Evolutionary conservation across 2,113 vertebrate species (phyloP), one percentile per base, ranked within the genome.

Genomic region (Eclectus roratus): DNA sequence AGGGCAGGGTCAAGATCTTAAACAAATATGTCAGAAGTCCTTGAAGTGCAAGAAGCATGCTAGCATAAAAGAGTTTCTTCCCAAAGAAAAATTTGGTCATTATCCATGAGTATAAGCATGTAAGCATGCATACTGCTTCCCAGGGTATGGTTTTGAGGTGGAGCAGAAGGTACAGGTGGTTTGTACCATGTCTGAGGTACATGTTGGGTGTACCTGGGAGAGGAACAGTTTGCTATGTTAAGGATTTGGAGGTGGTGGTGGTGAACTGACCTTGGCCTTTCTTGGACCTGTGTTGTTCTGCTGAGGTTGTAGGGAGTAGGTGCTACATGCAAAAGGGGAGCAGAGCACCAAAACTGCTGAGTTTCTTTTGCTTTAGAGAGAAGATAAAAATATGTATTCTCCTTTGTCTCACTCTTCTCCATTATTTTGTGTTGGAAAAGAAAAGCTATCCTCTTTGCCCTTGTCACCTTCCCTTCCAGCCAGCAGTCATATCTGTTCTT

Each of bases 11-110:
- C 28, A 37, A 46, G 55, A 19, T 74, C 61, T 91, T 49, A 47
- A 69, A 50, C 9, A 74, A 20, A 8, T n/a, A 20, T 2, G 5
- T 52, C n/a, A n/a, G 16, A 33, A 0, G 1, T 29, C 37, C 37
- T 82, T 78, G 3, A 79, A 83, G 55, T 46, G 10, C 29, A 55
- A 44, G 66, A 71, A 87, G 39, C 2, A 2, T 44, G 41, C 24
- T 61, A 56, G 53, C 23, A 5, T 55, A 25, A 23, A n/a, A 58
- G 56, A 58, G 33, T 35, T 35, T 58, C 33, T 58, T 35, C 13
- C 9, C 13, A 35, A 35, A 24, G 33, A 35, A 35, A 24, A 13
- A 35, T 35, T 24, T 58, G 13, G 56, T 58, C 33, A n/a, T 35
- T 58, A 58, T 24, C 21, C 13, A 23, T 58, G 56, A 35, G 21